Percentiles rank a stretch among this genome's conserved stretches.
Conservation (phyloP, 1,140 invertebrate species). For the Scylla paramamosain region DNA sequence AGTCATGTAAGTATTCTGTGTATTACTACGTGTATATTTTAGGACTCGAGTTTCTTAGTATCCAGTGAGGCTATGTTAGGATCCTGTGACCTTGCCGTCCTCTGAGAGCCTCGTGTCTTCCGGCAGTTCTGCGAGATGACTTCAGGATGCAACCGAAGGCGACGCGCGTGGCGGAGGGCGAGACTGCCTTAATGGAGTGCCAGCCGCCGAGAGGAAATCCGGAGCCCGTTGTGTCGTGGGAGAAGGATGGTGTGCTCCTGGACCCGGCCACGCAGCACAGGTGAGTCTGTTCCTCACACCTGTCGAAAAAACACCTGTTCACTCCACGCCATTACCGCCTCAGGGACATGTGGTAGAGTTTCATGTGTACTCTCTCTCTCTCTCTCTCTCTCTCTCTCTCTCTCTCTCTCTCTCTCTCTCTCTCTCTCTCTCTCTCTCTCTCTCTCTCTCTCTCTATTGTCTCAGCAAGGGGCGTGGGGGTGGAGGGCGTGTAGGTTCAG, state of each 20-base stretch:
- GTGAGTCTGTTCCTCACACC: conserved; percentile 54
- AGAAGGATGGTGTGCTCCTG: conserved; percentile 89
- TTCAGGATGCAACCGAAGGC: conserved; percentile 93
- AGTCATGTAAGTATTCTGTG: too few relatives aligned
- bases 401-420: conserved; percentile 56
- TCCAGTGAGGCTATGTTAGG: too few relatives aligned
- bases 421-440: conserved; percentile 32
- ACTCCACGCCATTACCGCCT: background rate
- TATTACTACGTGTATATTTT: too few relatives aligned
- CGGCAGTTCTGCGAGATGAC: conserved; percentile 94
- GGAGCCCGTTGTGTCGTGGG: conserved; percentile 94
- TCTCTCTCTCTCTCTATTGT: background rate
- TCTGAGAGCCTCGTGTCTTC: background rate
- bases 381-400: conserved; percentile 36
- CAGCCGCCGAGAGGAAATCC: conserved; percentile 94
- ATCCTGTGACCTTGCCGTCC: background rate
- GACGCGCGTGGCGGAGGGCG: conserved; percentile 92
- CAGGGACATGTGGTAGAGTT: background rate
- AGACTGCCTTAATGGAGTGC: conserved; percentile 94
- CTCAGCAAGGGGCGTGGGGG: background rate
- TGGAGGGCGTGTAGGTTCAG: background rate
- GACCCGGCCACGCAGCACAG: conserved; percentile 80
- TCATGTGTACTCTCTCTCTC: background rate
- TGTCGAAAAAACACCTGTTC: background rate
- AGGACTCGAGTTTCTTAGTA: too few relatives aligned